Evolutionary conservation across 2,113 vertebrate species (phyloP).

Genomic region (Sebastes fasciatus): DNA sequence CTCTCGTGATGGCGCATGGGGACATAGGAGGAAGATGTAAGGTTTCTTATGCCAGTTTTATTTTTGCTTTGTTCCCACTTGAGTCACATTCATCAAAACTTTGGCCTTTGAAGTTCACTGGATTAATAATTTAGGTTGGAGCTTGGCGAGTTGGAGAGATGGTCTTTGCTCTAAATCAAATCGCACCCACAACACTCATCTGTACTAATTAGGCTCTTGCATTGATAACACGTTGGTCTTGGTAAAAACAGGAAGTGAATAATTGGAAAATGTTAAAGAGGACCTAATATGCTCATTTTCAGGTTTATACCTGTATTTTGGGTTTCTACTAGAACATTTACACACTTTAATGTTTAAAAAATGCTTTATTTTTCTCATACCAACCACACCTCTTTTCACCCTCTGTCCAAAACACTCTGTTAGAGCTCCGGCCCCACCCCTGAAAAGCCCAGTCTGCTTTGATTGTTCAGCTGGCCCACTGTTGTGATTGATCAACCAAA

Average conservation of each 20-base stretch:
- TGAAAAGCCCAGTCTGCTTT: too few relatives aligned
- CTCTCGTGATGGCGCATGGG: background rate
- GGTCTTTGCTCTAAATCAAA: constrained; percentile 33
- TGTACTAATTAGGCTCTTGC: background rate
- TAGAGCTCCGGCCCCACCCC: too few relatives aligned
- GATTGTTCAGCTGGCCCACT: too few relatives aligned
- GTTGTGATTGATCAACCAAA: too few relatives aligned
- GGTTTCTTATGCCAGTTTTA: constrained; percentile 2
- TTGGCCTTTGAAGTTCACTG: constrained; percentile 55
- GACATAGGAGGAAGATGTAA: background rate
- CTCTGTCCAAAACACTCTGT: too few relatives aligned
- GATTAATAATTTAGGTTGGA: constrained; percentile 65
- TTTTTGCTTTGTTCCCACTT: constrained; percentile 13
- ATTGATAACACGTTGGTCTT: constrained; percentile 2
- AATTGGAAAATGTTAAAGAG: background rate
- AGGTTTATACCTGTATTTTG: too few relatives aligned
- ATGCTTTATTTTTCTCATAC: too few relatives aligned
- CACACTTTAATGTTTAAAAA: too few relatives aligned
- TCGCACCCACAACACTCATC: background rate
- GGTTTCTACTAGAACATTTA: too few relatives aligned
- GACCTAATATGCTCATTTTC: too few relatives aligned
- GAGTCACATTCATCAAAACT: constrained; percentile 42
- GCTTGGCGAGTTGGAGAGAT: constrained; percentile 21
- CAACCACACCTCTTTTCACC: too few relatives aligned
- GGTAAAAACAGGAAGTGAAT: background rate